Base-by-base conservation (phyloP, 2,113 vertebrate genomes). In the Gymnarchus niloticus region DNA sequence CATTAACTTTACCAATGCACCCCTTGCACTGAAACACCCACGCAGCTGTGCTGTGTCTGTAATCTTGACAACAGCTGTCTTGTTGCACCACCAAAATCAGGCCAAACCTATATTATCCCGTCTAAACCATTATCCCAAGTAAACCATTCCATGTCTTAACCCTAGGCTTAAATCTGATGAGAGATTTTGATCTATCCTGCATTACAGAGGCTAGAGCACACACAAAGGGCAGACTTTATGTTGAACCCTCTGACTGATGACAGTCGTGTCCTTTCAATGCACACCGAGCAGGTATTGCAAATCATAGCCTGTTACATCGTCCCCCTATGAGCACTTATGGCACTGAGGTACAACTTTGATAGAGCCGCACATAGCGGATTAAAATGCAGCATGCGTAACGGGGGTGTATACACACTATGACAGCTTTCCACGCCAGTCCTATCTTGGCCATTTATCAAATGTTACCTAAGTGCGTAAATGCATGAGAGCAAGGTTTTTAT, bases 381-480 rank as follows among this genome's bases (percentile, higher is more conserved):
- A 78, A 46, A 78, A n/a, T 51, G 21, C 51, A 44, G 73, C n/a
- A 69, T 69, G 21, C 6, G 19, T 54, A 54, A 9, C 52, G 19
- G 52, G 10, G 19, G 52, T 14, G 52, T 54, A 54, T 17, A 61
- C n/a, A 78, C 44, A 8, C 12, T 48, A 19, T n/a, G 73, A 78
- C 37, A 46, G 44, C 44, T 44, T 48, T 46, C 76, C 44, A 48
- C 3, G 19, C 76, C 41, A 6, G 48, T n/a, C 48, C 25, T 52
- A 81, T 81, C 49, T 81, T 23, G 23, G n/a, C 49, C 80, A 54
- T 82, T 82, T 82, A 82, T 82, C 80, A 56, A 33, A 54, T 48
- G 14, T 82, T 82, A 82, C 17, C 49, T 81, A 82, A 82, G 51
- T 65, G 59, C n/a, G 1, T 65, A n/a, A n/a, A 25, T 82, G 25